Percentiles rank a stretch among this genome's conserved stretches.
These are phyloP conservation scores for Lasius platythorax DNA, from an alignment of 2,888 invertebrate species.

Conservation along the genomic window DNA sequence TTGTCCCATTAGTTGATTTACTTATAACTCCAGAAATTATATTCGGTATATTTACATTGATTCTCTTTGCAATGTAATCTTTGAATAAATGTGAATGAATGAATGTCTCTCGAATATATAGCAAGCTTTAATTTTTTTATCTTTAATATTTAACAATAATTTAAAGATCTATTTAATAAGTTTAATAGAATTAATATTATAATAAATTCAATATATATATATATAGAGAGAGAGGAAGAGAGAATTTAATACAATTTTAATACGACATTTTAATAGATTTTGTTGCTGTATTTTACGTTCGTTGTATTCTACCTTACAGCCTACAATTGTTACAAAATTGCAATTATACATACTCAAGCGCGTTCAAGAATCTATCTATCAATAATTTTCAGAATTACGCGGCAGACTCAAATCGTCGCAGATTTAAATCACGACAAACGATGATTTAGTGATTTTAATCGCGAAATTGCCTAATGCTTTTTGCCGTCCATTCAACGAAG, in stretches of 20 bases:
- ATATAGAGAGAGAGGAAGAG: too few relatives aligned
- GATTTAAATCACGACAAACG: constrained; percentile 5
- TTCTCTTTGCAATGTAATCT: neutral
- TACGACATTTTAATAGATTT: neutral
- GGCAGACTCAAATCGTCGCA: neutral
- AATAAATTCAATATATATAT: neutral
- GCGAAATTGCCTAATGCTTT: constrained; percentile 28
- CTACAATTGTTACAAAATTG: neutral
- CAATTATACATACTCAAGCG: neutral
- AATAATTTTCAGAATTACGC: neutral
- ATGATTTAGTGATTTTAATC: constrained; percentile 23
- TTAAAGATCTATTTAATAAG: neutral
- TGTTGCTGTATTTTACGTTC: neutral
- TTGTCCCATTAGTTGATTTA: neutral
- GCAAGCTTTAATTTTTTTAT: neutral
- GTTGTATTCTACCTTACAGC: neutral
- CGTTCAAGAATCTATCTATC: neutral
- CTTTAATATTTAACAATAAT: neutral
- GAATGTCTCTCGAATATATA: neutral
- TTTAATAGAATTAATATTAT: neutral
- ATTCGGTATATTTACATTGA: neutral
- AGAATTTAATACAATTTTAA: neutral
- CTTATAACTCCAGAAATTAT: neutral
- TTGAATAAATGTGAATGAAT: neutral
- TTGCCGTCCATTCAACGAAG: neutral